Percentiles rank a stretch among this genome's conserved stretches.
Conservation (phyloP, 2,888 invertebrate genomes). For the Patella caerulea region DNA sequence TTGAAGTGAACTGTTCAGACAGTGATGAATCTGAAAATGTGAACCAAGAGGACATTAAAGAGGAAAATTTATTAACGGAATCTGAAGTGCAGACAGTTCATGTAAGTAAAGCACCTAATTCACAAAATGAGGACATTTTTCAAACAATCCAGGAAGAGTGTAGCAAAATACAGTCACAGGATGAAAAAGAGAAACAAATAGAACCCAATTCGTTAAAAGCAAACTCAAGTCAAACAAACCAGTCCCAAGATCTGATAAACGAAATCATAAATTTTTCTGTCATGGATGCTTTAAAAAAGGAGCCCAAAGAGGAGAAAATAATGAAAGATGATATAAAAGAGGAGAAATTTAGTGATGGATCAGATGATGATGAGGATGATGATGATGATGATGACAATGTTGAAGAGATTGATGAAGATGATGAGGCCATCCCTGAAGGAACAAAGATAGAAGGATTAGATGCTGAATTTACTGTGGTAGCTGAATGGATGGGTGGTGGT, state of each 20-base stretch:
- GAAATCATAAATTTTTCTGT: not conserved
- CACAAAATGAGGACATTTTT: constrained; percentile 67
- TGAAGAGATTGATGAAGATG: constrained; percentile 28
- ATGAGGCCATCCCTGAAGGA: constrained; percentile 16
- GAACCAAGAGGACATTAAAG: constrained; percentile 31
- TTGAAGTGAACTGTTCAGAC: not conserved
- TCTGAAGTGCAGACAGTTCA: constrained; percentile 35
- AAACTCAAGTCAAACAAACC: not conserved
- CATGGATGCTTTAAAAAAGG: constrained; percentile 14
- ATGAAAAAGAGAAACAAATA: constrained; percentile 10
- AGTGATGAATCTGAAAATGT: constrained; percentile 4
- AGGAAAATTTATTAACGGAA: constrained; percentile 22
- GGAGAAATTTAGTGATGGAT: constrained; percentile 18
- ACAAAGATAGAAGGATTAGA: constrained; percentile 40
- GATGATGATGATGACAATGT: constrained; percentile 22
- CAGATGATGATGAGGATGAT: constrained; percentile 13
- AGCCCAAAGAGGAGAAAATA: not conserved
- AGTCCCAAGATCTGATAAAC: not conserved
- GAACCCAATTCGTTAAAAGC: not conserved
- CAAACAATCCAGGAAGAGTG: constrained; percentile 75
- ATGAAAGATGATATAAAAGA: constrained; percentile 19
- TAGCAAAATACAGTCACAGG: constrained; percentile 70
- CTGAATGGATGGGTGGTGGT: constrained; percentile 55
- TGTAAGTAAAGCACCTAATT: constrained; percentile 10
- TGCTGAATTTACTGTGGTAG: constrained; percentile 59